Conservation (phyloP, 2,888 invertebrate species). For the Cheilosia scutellata region DNA sequence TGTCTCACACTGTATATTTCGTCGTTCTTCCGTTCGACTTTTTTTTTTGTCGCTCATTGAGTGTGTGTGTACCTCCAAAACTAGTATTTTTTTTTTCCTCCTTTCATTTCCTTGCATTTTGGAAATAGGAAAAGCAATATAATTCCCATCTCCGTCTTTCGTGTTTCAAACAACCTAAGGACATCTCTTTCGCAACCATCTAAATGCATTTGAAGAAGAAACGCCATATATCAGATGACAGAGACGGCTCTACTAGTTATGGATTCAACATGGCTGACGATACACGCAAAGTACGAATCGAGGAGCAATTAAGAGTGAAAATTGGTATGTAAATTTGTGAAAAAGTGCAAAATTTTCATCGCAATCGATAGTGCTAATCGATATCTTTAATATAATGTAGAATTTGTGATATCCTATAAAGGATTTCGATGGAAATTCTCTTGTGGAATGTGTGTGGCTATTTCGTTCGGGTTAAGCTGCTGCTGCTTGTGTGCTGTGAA, state of each 20-base stretch:
- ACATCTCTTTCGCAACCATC: conserved; percentile 73
- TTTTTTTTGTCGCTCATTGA: conserved; percentile 43
- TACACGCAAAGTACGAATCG: conserved; percentile 94
- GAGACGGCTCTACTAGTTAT: conserved; percentile 85
- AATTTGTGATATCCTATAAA: conserved; percentile 27
- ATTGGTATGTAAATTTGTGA: conserved; percentile 89
- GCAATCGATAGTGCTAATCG: conserved; percentile 20
- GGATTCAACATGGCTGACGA: conserved; percentile 97
- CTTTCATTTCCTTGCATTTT: conserved; percentile 53
- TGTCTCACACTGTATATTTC: conserved; percentile 25
- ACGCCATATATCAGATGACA: conserved; percentile 80
- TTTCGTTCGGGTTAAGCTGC: conserved; percentile 42
- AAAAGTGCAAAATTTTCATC: conserved; percentile 58
- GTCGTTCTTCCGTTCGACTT: conserved; percentile 55
- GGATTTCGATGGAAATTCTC: conserved; percentile 27
- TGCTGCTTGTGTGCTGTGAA: conserved; percentile 60
- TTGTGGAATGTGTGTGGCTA: conserved; percentile 62
- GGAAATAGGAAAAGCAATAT: conserved; percentile 60
- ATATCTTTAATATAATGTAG: conserved; percentile 41
- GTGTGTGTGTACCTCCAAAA: conserved; percentile 53
- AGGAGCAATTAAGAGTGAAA: conserved; percentile 97
- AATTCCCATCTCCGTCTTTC: conserved; percentile 76
- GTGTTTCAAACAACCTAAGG: conserved; percentile 32
- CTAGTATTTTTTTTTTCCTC: conserved; percentile 30
- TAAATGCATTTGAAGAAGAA: conserved; percentile 82